Base-by-base conservation (phyloP, 2,113 vertebrate species). In the Trichechus manatus region DNA sequence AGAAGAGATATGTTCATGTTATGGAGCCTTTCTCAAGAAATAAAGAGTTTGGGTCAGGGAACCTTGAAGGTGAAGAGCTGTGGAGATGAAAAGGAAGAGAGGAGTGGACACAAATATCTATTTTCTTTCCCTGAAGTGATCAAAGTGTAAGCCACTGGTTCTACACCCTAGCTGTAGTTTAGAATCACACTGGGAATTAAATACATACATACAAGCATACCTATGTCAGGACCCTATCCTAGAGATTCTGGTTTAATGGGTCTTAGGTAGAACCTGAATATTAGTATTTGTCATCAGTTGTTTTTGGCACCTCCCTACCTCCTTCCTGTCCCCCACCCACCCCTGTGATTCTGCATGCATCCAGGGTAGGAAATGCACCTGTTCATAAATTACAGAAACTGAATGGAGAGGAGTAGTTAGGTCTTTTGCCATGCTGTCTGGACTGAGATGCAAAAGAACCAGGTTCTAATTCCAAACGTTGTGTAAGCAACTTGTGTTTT, bases 201-300 rank as follows among this genome's bases (percentile, higher is more conserved):
- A 63, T 75, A 29, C 23, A 42, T 27, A 2, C 31, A 25, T 0
- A 17, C 5, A 63, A 3, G 66, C 14, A 19, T 82, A 70, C 2
- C 3, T 90, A 0, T 23, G 2, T 61, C 25, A n/a, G 44, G 9
- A 3, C 22, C n/a, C 25, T 2, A n/a, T 7, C 5, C 0, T 10
- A 36, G 15, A 72, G 44, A 94, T 84, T 64, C 2, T 86, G 27
- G 10, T 66, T 82, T 63, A 47, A 81, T n/a, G 79, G 29, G 25
- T 79, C 47, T 47, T 4, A 44, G 27, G 17, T 94, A 59, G 4
- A 19, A 2, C 10, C 17, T 87, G 2, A 23, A 15, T 4, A 33
- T 74, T 1, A 84, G 5, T 81, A n/a, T 44, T 81, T 89, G 80
- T 87, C 25, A 42, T 39, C 20, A 22, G 20, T 74, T 10, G 31